Percentiles rank a stretch among this genome's conserved stretches.
phyloP scores from a whole-genome alignment of 2,797 vertebrate genomes.

The Cichlasoma orientale region DNA sequence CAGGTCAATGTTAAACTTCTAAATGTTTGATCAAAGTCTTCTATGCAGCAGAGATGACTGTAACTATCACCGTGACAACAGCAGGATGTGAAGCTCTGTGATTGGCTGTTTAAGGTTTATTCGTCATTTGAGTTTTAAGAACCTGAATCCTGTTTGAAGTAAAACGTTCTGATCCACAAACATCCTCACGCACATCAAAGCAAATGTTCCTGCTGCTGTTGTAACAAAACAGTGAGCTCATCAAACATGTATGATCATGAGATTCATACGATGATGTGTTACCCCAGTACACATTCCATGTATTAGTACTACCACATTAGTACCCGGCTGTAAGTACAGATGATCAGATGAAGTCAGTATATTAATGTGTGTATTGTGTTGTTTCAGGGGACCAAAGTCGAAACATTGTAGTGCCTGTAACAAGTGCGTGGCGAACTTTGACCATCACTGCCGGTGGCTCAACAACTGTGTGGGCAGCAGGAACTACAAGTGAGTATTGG shows the following conservation, averaged over 20 bases:
- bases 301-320: background rate
- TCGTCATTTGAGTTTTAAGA: background rate
- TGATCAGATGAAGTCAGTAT: too few species aligned
- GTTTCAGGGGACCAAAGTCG: constrained; percentile 89
- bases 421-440: constrained; percentile 95
- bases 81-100: background rate
- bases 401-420: constrained; percentile 98
- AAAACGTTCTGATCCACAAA: background rate
- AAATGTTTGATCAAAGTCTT: too few species aligned
- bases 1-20: too few species aligned
- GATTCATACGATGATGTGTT: rapidly evolving
- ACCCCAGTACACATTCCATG: background rate
- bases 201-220: rapidly evolving
- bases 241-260: background rate
- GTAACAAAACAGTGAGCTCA: background rate
- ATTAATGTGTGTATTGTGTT: background rate
- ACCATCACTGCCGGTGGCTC: constrained; percentile 98
- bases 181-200: background rate
- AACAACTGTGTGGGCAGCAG: constrained; percentile 98
- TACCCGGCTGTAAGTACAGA: background rate
- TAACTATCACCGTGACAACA: too few species aligned
- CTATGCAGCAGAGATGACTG: too few species aligned
- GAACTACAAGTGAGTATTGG: constrained; percentile 90
- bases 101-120: background rate
- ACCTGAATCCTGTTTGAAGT: background rate